phyloP scores from a whole-genome alignment of 2,797 vertebrate genomes.

The Gallinago solitaria region DNA sequence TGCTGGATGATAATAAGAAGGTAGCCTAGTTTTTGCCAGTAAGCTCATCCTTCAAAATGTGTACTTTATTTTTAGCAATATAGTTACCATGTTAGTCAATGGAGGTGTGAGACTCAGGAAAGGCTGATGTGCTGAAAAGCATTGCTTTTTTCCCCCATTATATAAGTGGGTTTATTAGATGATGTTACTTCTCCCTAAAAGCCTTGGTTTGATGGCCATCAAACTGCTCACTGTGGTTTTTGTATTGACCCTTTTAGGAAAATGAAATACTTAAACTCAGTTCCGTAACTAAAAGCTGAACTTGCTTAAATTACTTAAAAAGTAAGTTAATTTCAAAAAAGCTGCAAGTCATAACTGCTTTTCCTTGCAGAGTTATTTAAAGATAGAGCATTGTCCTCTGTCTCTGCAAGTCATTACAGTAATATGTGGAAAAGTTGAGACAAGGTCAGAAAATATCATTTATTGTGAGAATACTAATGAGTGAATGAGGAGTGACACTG shows the following conservation, averaged over 20 bases:
- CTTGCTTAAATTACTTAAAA: background rate
- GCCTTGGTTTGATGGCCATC: background rate
- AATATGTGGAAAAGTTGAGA: background rate
- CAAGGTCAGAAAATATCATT: background rate
- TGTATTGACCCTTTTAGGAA: background rate
- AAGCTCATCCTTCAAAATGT: background rate
- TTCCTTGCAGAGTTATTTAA: background rate
- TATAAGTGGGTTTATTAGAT: background rate
- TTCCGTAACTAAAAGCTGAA: background rate
- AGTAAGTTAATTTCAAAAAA: background rate
- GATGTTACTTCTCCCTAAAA: background rate
- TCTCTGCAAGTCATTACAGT: background rate
- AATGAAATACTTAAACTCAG: background rate
- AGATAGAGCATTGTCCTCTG: background rate
- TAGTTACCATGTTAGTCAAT: background rate
- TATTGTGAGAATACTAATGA: background rate
- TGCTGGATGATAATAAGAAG: conserved; percentile 96
- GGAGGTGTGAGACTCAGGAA: background rate
- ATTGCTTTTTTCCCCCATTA: background rate
- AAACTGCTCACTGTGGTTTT: background rate
- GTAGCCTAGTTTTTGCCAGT: conserved; percentile 59
- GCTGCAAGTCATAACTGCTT: background rate
- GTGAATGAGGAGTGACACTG: background rate
- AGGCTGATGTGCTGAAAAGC: background rate
- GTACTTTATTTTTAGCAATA: background rate